Base-by-base conservation (phyloP, 1,140 invertebrate genomes). In the Ruditapes philippinarum region DNA sequence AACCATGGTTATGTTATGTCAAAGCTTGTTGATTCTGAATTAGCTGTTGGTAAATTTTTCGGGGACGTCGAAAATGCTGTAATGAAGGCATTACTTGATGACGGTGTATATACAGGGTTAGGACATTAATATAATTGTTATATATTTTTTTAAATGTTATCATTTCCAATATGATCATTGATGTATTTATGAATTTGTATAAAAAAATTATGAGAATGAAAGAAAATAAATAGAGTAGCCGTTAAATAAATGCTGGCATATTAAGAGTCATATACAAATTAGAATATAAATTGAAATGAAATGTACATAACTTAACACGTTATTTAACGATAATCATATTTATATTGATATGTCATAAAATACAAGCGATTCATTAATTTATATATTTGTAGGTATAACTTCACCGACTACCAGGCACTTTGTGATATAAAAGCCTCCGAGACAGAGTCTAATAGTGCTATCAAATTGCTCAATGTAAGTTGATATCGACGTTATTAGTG, bases 1-100 rank as follows among this genome's bases (percentile, higher is more conserved):
- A 90, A 92, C 60, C 92, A 91, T 65, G 92, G 91, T 11, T 93
- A 91, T 57, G 79, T 93, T n/a, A 49, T 92, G 79, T 88, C 91
- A 12, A 12, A 38, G 7, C 86, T 86, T 31, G 89, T 90, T 40
- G 87, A 76, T 65, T 84, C 87, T 17, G 89, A 90, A 1, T 28
- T 42, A 28, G 38, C 62, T 36, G 81, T 74, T 17, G 85, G 89
- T 3, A 65, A 86, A 22, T 91, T 91, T 68, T 86, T 91, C 36
- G 91, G 91, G 14, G 78, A 73, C 45, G 54, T 76, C 1, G 89
- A 92, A 40, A 79, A 87, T 51, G 31, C 51, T 1, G 22, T 89
- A 38, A 89, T 89, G 90, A 57, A 17, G 57, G 68, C 84, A 22
- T 54, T 92, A 9, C 54, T 92, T 28, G 25, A 25, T 31, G 54